phyloP scores from a whole-genome alignment of 2,797 vertebrate species.

The Champsocephalus esox region DNA sequence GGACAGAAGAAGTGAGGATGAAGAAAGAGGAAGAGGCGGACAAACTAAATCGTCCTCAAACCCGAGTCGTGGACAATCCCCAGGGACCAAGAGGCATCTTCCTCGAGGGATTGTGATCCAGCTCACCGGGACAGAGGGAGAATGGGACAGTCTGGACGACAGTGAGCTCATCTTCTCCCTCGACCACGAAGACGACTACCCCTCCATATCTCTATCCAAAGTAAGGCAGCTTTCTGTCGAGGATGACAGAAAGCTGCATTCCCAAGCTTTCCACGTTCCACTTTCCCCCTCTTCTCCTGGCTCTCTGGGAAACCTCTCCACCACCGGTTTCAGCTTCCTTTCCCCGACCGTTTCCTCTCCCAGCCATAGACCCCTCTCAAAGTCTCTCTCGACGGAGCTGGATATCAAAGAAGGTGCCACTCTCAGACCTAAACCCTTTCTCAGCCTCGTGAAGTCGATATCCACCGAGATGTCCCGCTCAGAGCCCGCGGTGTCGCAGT shows the following conservation, averaged over 20 bases:
- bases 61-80: conserved; percentile 25
- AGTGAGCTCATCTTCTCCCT: conserved; percentile 80
- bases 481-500: conserved; percentile 88
- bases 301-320: conserved; percentile 75
- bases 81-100: conserved; percentile 65
- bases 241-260: conserved; percentile 58
- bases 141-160: conserved; percentile 78
- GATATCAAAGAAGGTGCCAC: conserved; percentile 82
- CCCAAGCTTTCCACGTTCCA: conserved; percentile 73
- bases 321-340: conserved; percentile 68
- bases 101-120: conserved; percentile 84
- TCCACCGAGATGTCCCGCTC: conserved; percentile 88
- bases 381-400: conserved; percentile 87
- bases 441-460: conserved; percentile 90
- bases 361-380: conserved; percentile 78
- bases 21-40: conserved; percentile 35
- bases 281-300: conserved; percentile 78
- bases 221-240: conserved; percentile 62
- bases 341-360: conserved; percentile 71
- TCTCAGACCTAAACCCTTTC: conserved; percentile 80
- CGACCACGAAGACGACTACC: conserved; percentile 77
- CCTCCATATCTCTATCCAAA: conserved; percentile 58
- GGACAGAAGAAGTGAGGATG: conserved; percentile 66
- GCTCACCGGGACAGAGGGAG: conserved; percentile 82
- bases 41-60: conserved; percentile 28